These are phyloP conservation scores for Acanthurus tractus DNA, from an alignment of 2,797 vertebrate genomes.

Conservation along the genomic window DNA sequence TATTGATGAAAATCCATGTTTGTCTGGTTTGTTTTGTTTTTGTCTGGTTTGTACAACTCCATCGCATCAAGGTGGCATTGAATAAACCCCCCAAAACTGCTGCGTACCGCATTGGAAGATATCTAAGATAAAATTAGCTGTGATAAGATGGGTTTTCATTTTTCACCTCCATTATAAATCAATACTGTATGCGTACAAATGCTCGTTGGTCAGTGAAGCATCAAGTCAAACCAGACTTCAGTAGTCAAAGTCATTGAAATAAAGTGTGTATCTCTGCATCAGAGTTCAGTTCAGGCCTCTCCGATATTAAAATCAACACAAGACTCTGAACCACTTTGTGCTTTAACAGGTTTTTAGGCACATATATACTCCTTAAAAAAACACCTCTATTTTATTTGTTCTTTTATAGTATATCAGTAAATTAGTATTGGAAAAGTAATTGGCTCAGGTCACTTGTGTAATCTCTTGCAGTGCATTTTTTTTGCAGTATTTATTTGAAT, in stretches of 20 bases:
- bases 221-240: neutral
- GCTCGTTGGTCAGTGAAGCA: no score
- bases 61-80: neutral
- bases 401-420: no score
- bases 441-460: no score
- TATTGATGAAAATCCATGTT: slow-evolving; percentile 50
- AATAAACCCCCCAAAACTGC: neutral
- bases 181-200: neutral
- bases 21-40: slow-evolving; percentile 34
- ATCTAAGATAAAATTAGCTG: neutral
- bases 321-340: no score
- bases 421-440: no score
- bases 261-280: neutral
- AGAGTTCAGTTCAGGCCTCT: no score
- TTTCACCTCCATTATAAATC: neutral
- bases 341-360: no score
- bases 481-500: no score
- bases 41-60: slow-evolving; percentile 12
- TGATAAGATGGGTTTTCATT: neutral
- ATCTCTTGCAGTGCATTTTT: no score
- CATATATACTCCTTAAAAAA: no score
- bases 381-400: no score
- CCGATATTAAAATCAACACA: no score
- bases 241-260: neutral
- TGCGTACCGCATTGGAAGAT: neutral